Percentiles rank a stretch among this genome's conserved stretches.
These are phyloP conservation scores for Psilopogon haemacephalus DNA, from an alignment of 2,113 vertebrate genomes.

Conservation along the genomic window DNA sequence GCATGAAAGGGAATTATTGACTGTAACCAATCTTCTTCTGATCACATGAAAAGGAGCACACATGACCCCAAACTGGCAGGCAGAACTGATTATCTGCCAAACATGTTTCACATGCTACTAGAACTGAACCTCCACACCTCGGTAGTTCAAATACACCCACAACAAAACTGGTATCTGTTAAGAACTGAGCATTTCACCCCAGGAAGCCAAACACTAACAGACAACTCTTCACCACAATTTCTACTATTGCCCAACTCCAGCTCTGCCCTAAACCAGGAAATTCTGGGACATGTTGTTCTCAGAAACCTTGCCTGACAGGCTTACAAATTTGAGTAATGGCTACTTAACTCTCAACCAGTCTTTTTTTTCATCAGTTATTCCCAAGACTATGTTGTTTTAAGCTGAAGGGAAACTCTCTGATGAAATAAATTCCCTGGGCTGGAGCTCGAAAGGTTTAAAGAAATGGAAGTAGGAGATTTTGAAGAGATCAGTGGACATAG, in stretches of 20 bases:
- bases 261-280: neutral
- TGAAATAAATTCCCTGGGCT: neutral
- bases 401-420: neutral
- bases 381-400: neutral
- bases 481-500: neutral
- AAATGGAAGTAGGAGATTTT: neutral
- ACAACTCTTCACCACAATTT: neutral
- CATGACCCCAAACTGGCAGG: neutral
- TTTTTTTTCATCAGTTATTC: neutral
- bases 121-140: neutral
- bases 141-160: neutral
- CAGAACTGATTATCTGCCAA: neutral
- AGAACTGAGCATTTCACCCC: neutral
- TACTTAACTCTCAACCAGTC: neutral
- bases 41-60: neutral
- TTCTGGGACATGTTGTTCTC: neutral
- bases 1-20: neutral
- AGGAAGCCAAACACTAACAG: neutral
- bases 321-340: neutral
- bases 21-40: neutral
- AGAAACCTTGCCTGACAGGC: neutral
- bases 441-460: neutral
- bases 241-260: neutral
- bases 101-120: neutral
- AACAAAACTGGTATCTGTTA: neutral